Base-by-base conservation (phyloP, 2,797 vertebrate species). In the Scolopax rusticola region DNA sequence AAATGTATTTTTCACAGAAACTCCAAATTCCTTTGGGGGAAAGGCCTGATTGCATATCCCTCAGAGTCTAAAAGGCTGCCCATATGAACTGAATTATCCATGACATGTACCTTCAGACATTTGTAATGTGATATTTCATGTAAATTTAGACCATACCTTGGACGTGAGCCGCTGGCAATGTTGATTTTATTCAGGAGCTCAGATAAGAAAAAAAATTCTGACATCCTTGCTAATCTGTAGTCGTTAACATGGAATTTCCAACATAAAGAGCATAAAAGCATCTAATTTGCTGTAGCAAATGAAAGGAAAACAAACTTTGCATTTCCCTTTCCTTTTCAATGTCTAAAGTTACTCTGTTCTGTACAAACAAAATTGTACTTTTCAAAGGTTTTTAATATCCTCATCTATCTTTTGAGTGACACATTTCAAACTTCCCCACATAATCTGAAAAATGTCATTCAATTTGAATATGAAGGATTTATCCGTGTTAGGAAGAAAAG, bases 61-160 rank as follows among this genome's bases (percentile, higher is more conserved):
- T 98, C 90, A 93, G 97, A 98, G 98, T 97, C 97, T 96, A 96
- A 98, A 98, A 98, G 96, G 79, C 97, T 97, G 95, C 91, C 97
- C 98, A 98, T 99, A 98, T 98, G 98, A 99, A 98, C 96, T 97
- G 98, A 99, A 99, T 99, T 98, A 99, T 94, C 98, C 96, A 97
- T 98, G 98, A 98, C 98, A 97, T 98, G 98, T 97, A 98, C 97
- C 98, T 99, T 98, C 98, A 98, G 97, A 98, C 98, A 97, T 97
- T 96, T 97, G 98, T 98, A 99, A 99, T 97, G 94, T 96, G 98
- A 99, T 98, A 98, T 98, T 97, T 98, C 97, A 98, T 98, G 98
- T 98, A 99, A 99, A 99, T 98, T 97, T 98, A 98, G 98, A 98
- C 97, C 98, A 98, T 98, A 98, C 98, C 98, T 98, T 97, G 93